Conservation (phyloP, 2,797 vertebrate species). For the Crax fasciolata region DNA sequence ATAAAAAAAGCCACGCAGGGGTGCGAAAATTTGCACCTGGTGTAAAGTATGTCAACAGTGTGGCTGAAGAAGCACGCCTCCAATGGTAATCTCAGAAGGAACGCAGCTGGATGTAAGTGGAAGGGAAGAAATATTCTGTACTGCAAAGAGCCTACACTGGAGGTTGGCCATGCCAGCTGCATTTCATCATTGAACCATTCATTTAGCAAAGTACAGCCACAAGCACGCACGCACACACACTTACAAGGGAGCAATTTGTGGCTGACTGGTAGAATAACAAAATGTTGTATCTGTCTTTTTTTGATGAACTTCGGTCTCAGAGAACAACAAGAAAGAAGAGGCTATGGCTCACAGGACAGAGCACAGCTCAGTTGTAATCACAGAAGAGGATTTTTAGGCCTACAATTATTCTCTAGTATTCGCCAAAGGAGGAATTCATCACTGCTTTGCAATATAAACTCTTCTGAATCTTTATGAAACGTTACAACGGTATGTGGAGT, state of each 20-base stretch:
- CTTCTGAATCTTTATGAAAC: background rate
- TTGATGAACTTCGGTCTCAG: background rate
- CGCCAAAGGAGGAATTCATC: slow-evolving; percentile 35
- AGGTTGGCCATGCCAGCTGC: slow-evolving; percentile 50
- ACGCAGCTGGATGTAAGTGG: slow-evolving; percentile 2
- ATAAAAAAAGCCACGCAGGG: slow-evolving; percentile 9
- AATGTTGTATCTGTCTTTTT: slow-evolving; percentile 14
- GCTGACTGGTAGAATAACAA: slow-evolving; percentile 43
- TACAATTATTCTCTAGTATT: background rate
- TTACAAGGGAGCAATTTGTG: slow-evolving; percentile 31
- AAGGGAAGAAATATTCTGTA: slow-evolving; percentile 7
- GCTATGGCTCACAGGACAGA: background rate
- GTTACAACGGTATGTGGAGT: slow-evolving; percentile 19
- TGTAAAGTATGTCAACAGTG: background rate
- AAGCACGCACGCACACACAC: slow-evolving; percentile 57
- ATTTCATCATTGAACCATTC: background rate
- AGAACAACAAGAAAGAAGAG: slow-evolving; percentile 16
- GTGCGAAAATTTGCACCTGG: slow-evolving; percentile 7
- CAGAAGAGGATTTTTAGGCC: slow-evolving; percentile 47
- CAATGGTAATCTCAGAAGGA: background rate
- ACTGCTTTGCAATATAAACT: slow-evolving; percentile 41
- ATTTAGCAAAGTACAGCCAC: slow-evolving; percentile 52
- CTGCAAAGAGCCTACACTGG: slow-evolving; percentile 21
- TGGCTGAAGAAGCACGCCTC: background rate
- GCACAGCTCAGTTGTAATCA: background rate